Evolutionary conservation across 2,113 vertebrate genomes (phyloP), one percentile per base, ranked within the genome.

Genomic region (Haemorhous mexicanus): DNA sequence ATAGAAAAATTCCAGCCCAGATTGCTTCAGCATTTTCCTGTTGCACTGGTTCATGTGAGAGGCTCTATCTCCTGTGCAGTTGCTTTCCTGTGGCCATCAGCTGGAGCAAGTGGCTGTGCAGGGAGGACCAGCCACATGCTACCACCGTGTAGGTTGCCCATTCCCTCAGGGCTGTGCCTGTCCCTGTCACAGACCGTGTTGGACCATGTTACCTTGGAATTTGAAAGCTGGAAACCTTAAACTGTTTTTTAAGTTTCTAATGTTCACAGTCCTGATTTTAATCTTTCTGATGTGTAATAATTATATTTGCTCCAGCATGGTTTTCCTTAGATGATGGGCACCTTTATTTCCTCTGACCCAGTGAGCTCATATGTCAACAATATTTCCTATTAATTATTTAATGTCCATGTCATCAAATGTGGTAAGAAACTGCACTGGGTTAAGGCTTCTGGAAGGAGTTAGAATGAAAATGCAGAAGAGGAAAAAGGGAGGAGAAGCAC

Each of bases 361-460:
- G 21, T 26, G 50, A 94, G 32, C n/a, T 85, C 33, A 1, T 53
- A 33, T 19, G 13, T 73, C 66, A 90, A 18, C 37, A 39, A 5
- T 39, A 81, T 72, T 86, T 84, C 66, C 50, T 70, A 3, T 85
- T 89, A 77, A 76, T 74, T 79, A 80, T 74, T 81, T 86, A 52
- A 56, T 27, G 11, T 86, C 24, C 21, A 2, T 53, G 56, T 84
- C 78, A 70, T 58, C 78, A 79, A 74, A 46, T 27, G 32, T 43
- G 13, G 22, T 70, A 63, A 79, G 88, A 68, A 90, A 74, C 43
- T 82, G 55, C 24, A 7, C 23, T 67, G 50, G 30, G 10, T 58
- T 81, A 58, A 76, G 53, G 46, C 72, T 83, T 59, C 55, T 82
- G 46, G 21, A 58, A 47, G 39, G 30, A 73, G 39, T 32, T 5